Percentiles rank a stretch among this genome's conserved stretches.
Evolutionary conservation across 35 echinoderm and acorn worm species (phyloP).

Genomic region (Heliocidaris erythrogramma): DNA sequence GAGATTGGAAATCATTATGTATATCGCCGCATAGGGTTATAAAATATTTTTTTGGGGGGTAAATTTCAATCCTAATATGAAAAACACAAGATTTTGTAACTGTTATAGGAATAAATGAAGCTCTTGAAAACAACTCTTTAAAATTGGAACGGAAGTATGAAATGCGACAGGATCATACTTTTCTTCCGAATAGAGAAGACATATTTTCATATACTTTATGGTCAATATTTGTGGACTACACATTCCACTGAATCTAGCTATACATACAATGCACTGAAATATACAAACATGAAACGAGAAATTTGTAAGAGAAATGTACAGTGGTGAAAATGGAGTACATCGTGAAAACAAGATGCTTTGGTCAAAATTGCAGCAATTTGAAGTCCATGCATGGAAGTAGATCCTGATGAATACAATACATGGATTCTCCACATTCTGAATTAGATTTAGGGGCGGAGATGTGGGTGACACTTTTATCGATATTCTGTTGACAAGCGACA

Average conservation of each 20-base stretch:
- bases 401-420: not conserved
- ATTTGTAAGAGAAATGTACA: not conserved
- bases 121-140: not conserved
- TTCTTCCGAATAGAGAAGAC: too few relatives aligned
- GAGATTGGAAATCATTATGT: too few relatives aligned
- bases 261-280: not conserved
- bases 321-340: not conserved
- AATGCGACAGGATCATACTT: not conserved
- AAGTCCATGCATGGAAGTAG: not conserved
- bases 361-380: not conserved
- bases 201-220: not conserved
- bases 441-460: too few relatives aligned
- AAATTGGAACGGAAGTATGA: not conserved
- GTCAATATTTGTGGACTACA: not conserved
- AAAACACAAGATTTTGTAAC: too few relatives aligned
- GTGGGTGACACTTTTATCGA: too few relatives aligned
- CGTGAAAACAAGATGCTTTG: not conserved
- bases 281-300: not conserved
- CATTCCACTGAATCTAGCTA: not conserved
- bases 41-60: too few relatives aligned
- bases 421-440: too few relatives aligned
- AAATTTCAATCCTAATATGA: too few relatives aligned
- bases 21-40: too few relatives aligned
- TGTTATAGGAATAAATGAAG: not conserved
- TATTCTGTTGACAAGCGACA: too few relatives aligned